Conservation (phyloP, 2,113 vertebrate species). For the Tricholaema leucomelas region DNA sequence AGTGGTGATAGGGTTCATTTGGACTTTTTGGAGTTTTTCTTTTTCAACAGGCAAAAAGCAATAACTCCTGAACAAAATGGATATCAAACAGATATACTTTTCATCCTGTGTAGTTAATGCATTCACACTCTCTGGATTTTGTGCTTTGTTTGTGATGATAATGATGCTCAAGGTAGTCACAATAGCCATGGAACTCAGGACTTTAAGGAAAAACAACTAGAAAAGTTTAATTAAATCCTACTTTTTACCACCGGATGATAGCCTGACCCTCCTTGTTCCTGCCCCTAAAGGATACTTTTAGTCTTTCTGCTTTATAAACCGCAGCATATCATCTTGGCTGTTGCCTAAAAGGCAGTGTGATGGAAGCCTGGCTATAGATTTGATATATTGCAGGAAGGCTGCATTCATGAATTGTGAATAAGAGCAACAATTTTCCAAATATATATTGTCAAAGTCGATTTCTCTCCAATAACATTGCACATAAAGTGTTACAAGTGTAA, state of each 20-base stretch:
- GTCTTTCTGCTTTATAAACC: background rate
- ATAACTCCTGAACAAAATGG: background rate
- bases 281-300: background rate
- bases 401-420: conserved; percentile 63
- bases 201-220: background rate
- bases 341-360: conserved; percentile 18
- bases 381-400: conserved; percentile 47
- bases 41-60: background rate
- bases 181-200: background rate
- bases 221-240: background rate
- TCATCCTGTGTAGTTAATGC: background rate
- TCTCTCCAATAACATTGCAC: conserved; percentile 66
- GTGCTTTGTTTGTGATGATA: background rate
- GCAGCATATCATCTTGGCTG: background rate
- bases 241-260: background rate
- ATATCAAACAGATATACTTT: background rate
- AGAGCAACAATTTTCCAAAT: conserved; percentile 67
- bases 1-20: no score
- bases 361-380: conserved; percentile 50
- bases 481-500: conserved; percentile 74
- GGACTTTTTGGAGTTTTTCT: background rate
- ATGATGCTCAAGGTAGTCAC: background rate
- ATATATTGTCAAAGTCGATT: conserved; percentile 69
- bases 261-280: background rate
- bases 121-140: background rate